A percentile compares a stretch with the other conserved stretches of the same genome.
Evolutionary conservation across 1,140 invertebrate species (phyloP).

Genomic region (Oedothorax gibbosus): DNA sequence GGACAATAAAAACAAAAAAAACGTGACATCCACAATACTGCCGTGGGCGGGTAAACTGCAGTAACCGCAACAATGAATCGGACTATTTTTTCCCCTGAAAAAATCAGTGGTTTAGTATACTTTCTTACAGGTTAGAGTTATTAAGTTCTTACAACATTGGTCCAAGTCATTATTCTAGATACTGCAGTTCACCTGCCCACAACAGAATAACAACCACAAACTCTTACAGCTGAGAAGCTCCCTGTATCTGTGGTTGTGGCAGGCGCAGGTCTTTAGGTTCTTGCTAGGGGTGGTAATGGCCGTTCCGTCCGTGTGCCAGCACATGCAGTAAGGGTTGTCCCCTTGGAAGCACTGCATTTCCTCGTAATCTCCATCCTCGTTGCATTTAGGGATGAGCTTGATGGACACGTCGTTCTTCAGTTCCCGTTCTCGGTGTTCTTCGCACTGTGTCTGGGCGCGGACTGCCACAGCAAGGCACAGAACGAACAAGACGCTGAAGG

Average conservation of each 20-base stretch:
- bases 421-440: constrained; percentile 33
- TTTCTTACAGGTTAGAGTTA: too few relatives aligned
- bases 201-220: neutral
- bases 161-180: too few relatives aligned
- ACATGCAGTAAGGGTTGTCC: constrained; percentile 39
- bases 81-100: too few relatives aligned
- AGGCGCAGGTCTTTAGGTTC: constrained; percentile 32
- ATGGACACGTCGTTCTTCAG: neutral
- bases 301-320: constrained; percentile 47
- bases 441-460: constrained; percentile 4
- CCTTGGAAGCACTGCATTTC: constrained; percentile 43
- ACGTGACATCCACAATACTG: too few relatives aligned
- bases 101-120: too few relatives aligned
- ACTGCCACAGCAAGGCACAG: neutral
- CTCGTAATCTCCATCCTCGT: constrained; percentile 43
- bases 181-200: too few relatives aligned
- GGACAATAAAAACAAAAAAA: too few relatives aligned
- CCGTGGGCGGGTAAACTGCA: too few relatives aligned
- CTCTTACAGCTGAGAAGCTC: neutral
- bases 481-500: neutral
- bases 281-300: constrained; percentile 15
- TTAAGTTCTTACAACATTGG: too few relatives aligned
- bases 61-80: too few relatives aligned
- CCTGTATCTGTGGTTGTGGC: constrained; percentile 16
- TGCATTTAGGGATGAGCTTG: constrained; percentile 50